Percentiles rank a stretch among this genome's conserved stretches.
Evolutionary conservation across 2,113 vertebrate species (phyloP).

Genomic region (Ancistrus triradiatus): DNA sequence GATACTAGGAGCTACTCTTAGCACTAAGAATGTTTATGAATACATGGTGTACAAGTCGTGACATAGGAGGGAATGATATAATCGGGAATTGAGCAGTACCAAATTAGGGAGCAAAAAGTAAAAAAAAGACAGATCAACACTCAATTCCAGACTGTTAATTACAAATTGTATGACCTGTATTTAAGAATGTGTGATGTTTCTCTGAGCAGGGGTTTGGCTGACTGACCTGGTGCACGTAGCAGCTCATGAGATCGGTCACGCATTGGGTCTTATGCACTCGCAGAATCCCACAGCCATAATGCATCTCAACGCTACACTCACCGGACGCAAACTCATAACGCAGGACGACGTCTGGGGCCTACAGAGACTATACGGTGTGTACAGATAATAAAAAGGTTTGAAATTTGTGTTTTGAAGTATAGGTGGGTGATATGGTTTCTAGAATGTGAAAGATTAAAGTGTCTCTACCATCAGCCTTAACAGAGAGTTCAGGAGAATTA

Average conservation of each 20-base stretch:
- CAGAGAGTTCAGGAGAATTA: no score
- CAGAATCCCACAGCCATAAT: conserved; percentile 83
- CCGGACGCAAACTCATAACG: conserved; percentile 83
- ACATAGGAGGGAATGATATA: no score
- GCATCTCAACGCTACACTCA: conserved; percentile 93
- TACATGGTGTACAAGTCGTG: no score
- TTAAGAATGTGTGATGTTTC: conserved; percentile 15
- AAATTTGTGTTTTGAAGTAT: conserved; percentile 1
- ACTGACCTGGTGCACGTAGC: conserved; percentile 93
- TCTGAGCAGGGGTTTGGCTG: conserved; percentile 85
- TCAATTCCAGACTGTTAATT: no score
- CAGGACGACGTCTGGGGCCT: conserved; percentile 96
- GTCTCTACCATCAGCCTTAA: no score
- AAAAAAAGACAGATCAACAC: no score
- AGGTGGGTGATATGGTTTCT: background rate
- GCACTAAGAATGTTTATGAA: no score
- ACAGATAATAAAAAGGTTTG: conserved; percentile 8
- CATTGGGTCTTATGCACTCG: conserved; percentile 94
- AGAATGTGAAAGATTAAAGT: no score
- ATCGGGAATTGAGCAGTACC: no score
- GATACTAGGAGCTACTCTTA: no score
- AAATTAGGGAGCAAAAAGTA: no score
- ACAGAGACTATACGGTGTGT: conserved; percentile 87
- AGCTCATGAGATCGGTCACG: conserved; percentile 91
- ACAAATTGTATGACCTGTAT: background rate